Base-by-base conservation (phyloP, 2,888 invertebrate genomes). In the Archips xylosteana region DNA sequence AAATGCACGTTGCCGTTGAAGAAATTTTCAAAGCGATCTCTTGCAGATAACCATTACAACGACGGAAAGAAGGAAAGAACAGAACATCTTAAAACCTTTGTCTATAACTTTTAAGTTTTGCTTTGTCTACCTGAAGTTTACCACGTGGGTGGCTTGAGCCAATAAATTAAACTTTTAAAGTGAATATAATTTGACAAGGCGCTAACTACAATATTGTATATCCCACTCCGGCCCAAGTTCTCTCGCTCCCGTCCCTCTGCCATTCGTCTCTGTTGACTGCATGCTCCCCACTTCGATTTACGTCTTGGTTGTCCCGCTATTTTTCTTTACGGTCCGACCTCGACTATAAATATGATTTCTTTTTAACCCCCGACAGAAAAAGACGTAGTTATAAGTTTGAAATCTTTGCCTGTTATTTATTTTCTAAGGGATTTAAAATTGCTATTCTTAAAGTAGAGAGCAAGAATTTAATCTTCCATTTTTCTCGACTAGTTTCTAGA, bases 181-280 rank as follows among this genome's bases (percentile, higher is more conserved):
- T 23, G 23, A 39, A 39, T 15, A 2, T 42, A 39, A 10, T 15
- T n/a, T 49, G 34, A 45, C 36, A 12, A 45, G 10, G n/a, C 2
- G 36, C 32, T 39, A 9, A 6, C 6, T 36, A n/a, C 34, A 2
- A n/a, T 34, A 60, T 34, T 34, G 23, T 9, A 12, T 8, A 15
- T 57, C 5, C 57, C 32, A 3, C 12, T 32, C 32, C 3, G 2
- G 32, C 3, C 32, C 2, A 32, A 57, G 57, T 32, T 32, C 57
- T 9, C 54, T 6, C 8, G 54, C 6, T 39, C 39, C 45, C 12
- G 10, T 45, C 45, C 57, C 57, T 57, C 32, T 12, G 32, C 57
- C 32, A 57, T 57, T 57, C 57, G 57, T 57, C 57, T 57, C 57
- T 57, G 57, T 57, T 57, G 57, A 57, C 57, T 32, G 57, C 57